These are phyloP conservation scores for Aphelenchoides bicaudatus DNA, from an alignment of 2,888 invertebrate genomes.

Conservation along the genomic window DNA sequence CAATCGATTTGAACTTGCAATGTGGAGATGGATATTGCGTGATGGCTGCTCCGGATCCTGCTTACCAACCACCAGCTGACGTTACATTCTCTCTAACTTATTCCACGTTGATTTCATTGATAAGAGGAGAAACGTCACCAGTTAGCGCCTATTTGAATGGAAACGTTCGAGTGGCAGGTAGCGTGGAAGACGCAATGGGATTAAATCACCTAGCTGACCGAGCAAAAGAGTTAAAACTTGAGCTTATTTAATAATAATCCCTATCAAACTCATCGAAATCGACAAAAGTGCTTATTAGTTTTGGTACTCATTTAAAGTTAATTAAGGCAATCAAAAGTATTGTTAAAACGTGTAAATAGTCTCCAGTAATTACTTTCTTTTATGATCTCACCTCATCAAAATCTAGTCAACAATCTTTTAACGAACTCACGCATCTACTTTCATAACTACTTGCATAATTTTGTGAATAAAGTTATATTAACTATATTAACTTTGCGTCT, in stretches of 20 bases:
- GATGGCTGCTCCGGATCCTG: not conserved
- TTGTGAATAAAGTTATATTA: not conserved
- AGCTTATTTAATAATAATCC: no score
- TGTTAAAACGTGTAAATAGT: no score
- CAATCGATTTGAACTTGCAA: constrained; percentile 25
- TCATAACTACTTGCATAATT: no score
- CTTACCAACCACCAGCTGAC: not conserved
- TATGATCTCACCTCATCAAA: no score
- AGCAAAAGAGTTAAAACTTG: constrained; percentile 29
- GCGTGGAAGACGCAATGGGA: constrained; percentile 47
- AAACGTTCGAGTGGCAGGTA: constrained; percentile 41
- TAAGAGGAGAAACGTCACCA: constrained; percentile 40
- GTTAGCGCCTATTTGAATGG: constrained; percentile 52
- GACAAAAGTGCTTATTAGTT: no score
- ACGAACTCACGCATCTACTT: no score
- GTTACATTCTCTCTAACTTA: constrained; percentile 24
- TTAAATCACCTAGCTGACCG: constrained; percentile 48
- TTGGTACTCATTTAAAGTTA: no score
- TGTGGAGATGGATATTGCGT: constrained; percentile 29
- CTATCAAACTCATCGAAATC: no score
- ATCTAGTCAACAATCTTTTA: no score
- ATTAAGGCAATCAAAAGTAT: no score
- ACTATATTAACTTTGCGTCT: not conserved
- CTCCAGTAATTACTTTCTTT: no score
- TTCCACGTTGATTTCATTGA: constrained; percentile 28